Evolutionary conservation across 64 coral and sea anemone species (phyloP).

Genomic region (Montipora sp.): DNA sequence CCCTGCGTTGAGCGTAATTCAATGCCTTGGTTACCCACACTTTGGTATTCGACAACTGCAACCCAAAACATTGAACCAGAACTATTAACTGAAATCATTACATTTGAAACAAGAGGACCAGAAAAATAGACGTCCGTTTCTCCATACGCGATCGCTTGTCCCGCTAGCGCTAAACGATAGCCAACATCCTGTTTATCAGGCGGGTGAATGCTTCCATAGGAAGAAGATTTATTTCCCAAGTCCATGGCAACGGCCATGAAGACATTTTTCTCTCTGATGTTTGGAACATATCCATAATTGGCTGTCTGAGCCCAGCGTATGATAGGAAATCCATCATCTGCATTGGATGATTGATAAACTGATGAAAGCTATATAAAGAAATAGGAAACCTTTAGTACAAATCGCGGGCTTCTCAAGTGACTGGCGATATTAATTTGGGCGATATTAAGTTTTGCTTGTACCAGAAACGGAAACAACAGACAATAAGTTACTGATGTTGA

Average conservation of each 20-base stretch:
- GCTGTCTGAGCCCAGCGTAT: slow-evolving; percentile 99
- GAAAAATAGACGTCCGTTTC: slow-evolving; percentile 74
- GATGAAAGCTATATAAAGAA: slow-evolving; percentile 69
- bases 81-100: neutral
- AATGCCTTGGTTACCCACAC: slow-evolving; percentile 78
- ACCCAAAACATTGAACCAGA: slow-evolving; percentile 18
- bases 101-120: slow-evolving; percentile 71
- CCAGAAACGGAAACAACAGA: too few species aligned
- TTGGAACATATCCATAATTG: slow-evolving; percentile 91
- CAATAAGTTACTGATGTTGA: neutral
- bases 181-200: slow-evolving; percentile 95
- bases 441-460: too few species aligned
- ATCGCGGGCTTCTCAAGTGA: too few species aligned
- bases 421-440: too few species aligned
- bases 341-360: slow-evolving; percentile 43
- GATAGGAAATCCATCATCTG: slow-evolving; percentile 70
- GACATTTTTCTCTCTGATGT: slow-evolving; percentile 68
- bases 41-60: slow-evolving; percentile 54
- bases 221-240: slow-evolving; percentile 86
- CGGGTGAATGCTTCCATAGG: slow-evolving; percentile 90
- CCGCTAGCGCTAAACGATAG: slow-evolving; percentile 80
- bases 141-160: slow-evolving; percentile 81
- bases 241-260: slow-evolving; percentile 99
- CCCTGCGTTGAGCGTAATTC: slow-evolving; percentile 64
- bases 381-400: neutral